Percentiles rank a stretch among this genome's conserved stretches.
Evolutionary conservation across 2,888 invertebrate species (phyloP).

Genomic region (Dasysyrphus albostriatus): DNA sequence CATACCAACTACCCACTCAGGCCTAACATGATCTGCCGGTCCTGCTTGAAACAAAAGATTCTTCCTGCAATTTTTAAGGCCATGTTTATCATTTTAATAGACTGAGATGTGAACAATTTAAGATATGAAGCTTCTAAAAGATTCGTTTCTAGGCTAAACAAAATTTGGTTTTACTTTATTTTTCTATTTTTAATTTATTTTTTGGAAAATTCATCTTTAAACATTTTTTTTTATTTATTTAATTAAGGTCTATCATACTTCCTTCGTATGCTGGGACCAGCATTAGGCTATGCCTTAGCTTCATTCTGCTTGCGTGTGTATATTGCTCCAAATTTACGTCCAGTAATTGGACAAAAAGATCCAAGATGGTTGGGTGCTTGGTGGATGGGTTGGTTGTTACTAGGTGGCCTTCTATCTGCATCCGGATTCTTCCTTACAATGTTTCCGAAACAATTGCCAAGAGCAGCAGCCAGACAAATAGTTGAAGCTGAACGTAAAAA

Average conservation of each 20-base stretch:
- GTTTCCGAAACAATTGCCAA: conserved; percentile 89
- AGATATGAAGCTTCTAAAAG: not conserved
- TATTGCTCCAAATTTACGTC: conserved; percentile 87
- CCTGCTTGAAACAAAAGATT: too few species aligned
- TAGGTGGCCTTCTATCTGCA: conserved; percentile 86
- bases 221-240: not conserved
- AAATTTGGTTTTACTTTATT: too few species aligned
- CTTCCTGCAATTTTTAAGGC: not conserved
- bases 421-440: conserved; percentile 87
- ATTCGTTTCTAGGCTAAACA: not conserved
- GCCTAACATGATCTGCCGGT: too few species aligned
- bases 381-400: conserved; percentile 91
- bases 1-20: too few species aligned
- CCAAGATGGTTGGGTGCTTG: conserved; percentile 93
- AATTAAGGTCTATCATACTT: conserved; percentile 87
- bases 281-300: conserved; percentile 88
- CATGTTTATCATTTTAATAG: not conserved
- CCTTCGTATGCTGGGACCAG: conserved; percentile 88
- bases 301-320: conserved; percentile 88
- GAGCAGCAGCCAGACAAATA: conserved; percentile 86
- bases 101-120: not conserved
- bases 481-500: conserved; percentile 81
- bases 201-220: not conserved
- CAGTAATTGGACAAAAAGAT: conserved; percentile 87
- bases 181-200: too few species aligned